These are phyloP conservation scores for Pseudomyrmex gracilis DNA, from an alignment of 1,140 invertebrate species.

Conservation along the genomic window DNA sequence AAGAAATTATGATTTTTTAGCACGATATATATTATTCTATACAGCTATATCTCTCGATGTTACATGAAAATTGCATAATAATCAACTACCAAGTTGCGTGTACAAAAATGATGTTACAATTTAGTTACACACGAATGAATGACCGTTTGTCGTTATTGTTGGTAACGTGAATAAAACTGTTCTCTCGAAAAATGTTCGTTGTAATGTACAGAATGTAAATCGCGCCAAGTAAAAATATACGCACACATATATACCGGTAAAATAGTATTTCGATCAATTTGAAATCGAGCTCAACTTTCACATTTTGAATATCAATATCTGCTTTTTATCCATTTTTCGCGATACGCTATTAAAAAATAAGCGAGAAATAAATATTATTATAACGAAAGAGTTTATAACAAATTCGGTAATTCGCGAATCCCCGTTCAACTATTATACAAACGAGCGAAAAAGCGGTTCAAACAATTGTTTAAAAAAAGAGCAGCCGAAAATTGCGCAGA, in stretches of 20 bases:
- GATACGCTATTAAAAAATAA: slow-evolving; percentile 18
- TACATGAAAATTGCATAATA: slow-evolving; percentile 32
- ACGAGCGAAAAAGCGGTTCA: too few species aligned
- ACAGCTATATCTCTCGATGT: background rate
- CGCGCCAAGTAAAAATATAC: slow-evolving; percentile 4
- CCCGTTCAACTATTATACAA: too few species aligned
- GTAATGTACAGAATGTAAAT: slow-evolving; percentile 12
- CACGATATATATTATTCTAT: background rate
- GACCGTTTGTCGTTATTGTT: slow-evolving; percentile 47
- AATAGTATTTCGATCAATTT: slow-evolving; percentile 38
- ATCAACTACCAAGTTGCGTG: background rate
- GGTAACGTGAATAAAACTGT: slow-evolving; percentile 58
- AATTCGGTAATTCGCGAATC: too few species aligned
- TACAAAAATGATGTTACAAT: slow-evolving; percentile 35
- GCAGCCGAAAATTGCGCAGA: too few species aligned
- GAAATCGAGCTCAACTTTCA: background rate
- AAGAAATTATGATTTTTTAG: background rate
- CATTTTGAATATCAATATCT: slow-evolving; percentile 16
- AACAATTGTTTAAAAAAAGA: too few species aligned
- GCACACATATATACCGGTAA: background rate
- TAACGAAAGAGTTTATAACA: too few species aligned
- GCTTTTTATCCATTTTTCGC: slow-evolving; percentile 26
- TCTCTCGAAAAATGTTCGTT: background rate
- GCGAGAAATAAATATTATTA: background rate
- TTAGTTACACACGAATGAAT: slow-evolving; percentile 52